Conservation (phyloP, 1,140 invertebrate species). For the Drosophila nigrodunni region DNA sequence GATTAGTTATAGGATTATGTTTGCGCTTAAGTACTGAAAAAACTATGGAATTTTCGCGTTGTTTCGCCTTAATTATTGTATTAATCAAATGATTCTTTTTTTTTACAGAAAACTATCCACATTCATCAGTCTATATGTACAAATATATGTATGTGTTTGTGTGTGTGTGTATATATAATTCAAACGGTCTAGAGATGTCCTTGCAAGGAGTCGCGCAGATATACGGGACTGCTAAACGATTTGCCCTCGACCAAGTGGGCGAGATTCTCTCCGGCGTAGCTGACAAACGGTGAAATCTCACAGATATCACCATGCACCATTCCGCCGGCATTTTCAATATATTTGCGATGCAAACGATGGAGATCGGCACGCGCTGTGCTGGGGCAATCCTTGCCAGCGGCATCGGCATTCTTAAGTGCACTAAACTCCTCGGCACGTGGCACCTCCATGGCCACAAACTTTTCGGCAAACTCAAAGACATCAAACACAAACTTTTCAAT, state of each 20-base stretch:
- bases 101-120: slow-evolving; percentile 50
- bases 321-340: slow-evolving; percentile 94
- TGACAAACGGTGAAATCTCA: slow-evolving; percentile 96
- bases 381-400: slow-evolving; percentile 94
- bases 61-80: slow-evolving; percentile 20
- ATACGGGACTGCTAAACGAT: slow-evolving; percentile 89
- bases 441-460: slow-evolving; percentile 97
- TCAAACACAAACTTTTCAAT: slow-evolving; percentile 99
- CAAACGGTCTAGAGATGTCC: slow-evolving; percentile 64
- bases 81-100: slow-evolving; percentile 23
- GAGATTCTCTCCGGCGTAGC: slow-evolving; percentile 95
- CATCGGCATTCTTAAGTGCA: slow-evolving; percentile 97
- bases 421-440: slow-evolving; percentile 97
- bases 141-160: slow-evolving; percentile 19
- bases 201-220: slow-evolving; percentile 84
- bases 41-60: slow-evolving; percentile 52
- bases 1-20: slow-evolving; percentile 22
- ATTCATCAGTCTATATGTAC: slow-evolving; percentile 67
- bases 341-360: slow-evolving; percentile 92
- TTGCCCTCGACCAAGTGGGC: slow-evolving; percentile 88
- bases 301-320: slow-evolving; percentile 89
- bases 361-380: slow-evolving; percentile 93
- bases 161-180: background rate
- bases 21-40: slow-evolving; percentile 66
- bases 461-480: slow-evolving; percentile 96